A percentile compares a stretch with the other conserved stretches of the same genome.
Conservation (phyloP, 1,140 invertebrate genomes). For the Hormaphis cornu region DNA sequence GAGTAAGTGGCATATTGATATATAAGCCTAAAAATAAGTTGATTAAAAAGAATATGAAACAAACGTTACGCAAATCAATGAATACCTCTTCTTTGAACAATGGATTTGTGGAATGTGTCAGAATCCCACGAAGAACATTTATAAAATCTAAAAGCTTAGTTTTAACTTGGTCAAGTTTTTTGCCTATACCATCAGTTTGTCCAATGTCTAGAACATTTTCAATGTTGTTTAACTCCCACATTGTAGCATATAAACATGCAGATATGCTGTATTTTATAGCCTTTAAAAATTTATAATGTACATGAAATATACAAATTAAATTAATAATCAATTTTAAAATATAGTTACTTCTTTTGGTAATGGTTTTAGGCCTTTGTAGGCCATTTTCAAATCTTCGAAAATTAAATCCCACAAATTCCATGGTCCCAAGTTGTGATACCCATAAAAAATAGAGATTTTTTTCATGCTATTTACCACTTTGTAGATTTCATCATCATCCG, state of each 20-base stretch:
- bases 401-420: conserved; percentile 85
- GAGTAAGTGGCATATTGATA: conserved; percentile 86
- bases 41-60: not conserved
- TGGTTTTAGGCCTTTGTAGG: conserved; percentile 46
- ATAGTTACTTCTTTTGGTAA: conserved; percentile 49
- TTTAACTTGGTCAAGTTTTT: conserved; percentile 48
- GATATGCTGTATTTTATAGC: conserved; percentile 82
- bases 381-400: conserved; percentile 70
- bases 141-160: conserved; percentile 64
- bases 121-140: conserved; percentile 58
- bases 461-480: conserved; percentile 79
- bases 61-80: not conserved
- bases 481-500: conserved; percentile 93
- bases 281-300: conserved; percentile 48
- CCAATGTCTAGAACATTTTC: conserved; percentile 60
- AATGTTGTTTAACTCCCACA: conserved; percentile 77
- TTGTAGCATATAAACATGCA: conserved; percentile 75
- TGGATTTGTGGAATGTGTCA: conserved; percentile 34
- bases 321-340: not conserved
- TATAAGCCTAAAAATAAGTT: conserved; percentile 61
- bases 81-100: conserved; percentile 40
- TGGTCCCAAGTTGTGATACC: conserved; percentile 73
- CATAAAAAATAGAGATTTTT: conserved; percentile 85
- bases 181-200: conserved; percentile 44
- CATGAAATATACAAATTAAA: conserved; percentile 1